A percentile compares a stretch with the other conserved stretches of the same genome.
phyloP scores from a whole-genome alignment of 2,113 vertebrate genomes.

The Pteropus alecto region DNA sequence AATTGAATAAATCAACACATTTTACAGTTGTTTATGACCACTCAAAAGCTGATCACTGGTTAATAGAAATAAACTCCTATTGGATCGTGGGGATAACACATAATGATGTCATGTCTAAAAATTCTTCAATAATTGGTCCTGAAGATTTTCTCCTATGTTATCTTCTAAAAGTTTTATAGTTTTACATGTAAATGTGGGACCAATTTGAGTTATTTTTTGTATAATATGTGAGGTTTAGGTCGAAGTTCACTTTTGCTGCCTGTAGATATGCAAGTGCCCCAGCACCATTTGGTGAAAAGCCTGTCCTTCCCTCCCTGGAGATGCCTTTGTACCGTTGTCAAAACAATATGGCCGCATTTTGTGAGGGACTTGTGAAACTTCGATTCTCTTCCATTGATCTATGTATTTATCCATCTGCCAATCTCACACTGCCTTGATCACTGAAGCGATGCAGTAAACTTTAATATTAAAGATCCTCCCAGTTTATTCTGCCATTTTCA shows the following conservation, averaged over 20 bases:
- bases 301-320: not conserved
- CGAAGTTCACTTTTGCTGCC: not conserved
- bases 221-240: not conserved
- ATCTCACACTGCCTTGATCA: not conserved
- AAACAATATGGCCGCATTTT: not conserved
- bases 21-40: not conserved
- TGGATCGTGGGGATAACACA: not conserved
- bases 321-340: not conserved
- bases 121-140: not conserved
- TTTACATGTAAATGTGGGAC: not conserved
- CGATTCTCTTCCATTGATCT: not conserved
- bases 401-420: not conserved
- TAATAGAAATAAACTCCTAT: constrained; percentile 1
- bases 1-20: constrained; percentile 41
- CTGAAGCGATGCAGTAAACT: not conserved
- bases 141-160: not conserved
- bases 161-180: not conserved
- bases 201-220: not conserved
- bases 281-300: not conserved
- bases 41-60: not conserved
- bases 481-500: not conserved
- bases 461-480: not conserved
- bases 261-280: not conserved
- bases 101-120: not conserved
- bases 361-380: not conserved